phyloP scores from a whole-genome alignment of 2,797 vertebrate species.

The Semotilus atromaculatus region DNA sequence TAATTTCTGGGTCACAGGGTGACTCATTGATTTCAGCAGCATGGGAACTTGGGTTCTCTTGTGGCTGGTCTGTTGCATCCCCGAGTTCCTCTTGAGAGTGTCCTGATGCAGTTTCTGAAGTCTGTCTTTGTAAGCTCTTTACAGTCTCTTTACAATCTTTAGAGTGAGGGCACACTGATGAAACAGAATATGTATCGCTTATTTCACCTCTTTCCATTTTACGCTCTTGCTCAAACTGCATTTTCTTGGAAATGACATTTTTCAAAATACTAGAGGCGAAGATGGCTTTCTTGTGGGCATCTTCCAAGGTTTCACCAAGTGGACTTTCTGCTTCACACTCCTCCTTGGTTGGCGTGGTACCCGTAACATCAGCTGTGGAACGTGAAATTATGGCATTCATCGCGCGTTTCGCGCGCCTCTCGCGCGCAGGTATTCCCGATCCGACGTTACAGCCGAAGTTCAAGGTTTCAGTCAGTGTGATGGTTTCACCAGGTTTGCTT shows the following conservation, averaged over 20 bases:
- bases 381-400: slow-evolving; percentile 67
- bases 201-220: slow-evolving; percentile 91
- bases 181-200: slow-evolving; percentile 63
- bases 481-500: slow-evolving; percentile 74
- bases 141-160: slow-evolving; percentile 68
- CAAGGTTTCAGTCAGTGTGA: slow-evolving; percentile 80
- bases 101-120: slow-evolving; percentile 85
- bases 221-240: slow-evolving; percentile 93
- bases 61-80: slow-evolving; percentile 68
- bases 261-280: slow-evolving; percentile 93
- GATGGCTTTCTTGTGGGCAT: slow-evolving; percentile 84
- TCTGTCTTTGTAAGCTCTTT: slow-evolving; percentile 78
- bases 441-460: slow-evolving; percentile 81
- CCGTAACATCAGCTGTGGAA: slow-evolving; percentile 71
- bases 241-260: slow-evolving; percentile 98
- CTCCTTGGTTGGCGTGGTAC: slow-evolving; percentile 68
- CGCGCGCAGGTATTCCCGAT: slow-evolving; percentile 61
- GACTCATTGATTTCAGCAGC: slow-evolving; percentile 42
- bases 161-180: slow-evolving; percentile 58
- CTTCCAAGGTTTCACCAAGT: slow-evolving; percentile 66
- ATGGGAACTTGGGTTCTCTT: slow-evolving; percentile 5
- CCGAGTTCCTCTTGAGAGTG: slow-evolving; percentile 78
- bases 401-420: slow-evolving; percentile 67
- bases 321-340: slow-evolving; percentile 68
- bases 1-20: slow-evolving; percentile 67